A percentile compares a stretch with the other conserved stretches of the same genome.
Conservation (phyloP, 2,113 vertebrate genomes). For the Gnathonemus longibarbis region DNA sequence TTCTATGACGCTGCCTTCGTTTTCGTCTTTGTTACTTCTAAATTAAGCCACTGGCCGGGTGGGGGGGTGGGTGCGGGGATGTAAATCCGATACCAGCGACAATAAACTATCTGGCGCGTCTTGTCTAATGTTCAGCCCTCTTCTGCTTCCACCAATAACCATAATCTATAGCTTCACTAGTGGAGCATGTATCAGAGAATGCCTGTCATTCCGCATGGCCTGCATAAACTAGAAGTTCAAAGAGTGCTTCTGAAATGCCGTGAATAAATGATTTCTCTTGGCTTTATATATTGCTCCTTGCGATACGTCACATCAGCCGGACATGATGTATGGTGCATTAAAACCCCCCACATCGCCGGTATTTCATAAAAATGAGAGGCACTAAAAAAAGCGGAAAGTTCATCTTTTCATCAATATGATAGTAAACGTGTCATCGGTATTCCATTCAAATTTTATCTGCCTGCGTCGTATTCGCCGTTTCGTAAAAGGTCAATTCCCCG, state of each 20-base stretch:
- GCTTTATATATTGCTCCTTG: not conserved
- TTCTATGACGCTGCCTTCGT: not conserved
- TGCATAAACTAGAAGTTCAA: not conserved
- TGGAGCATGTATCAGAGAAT: constrained; percentile 2
- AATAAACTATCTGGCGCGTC: constrained; percentile 7
- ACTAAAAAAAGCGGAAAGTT: not conserved
- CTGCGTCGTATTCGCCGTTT: not conserved
- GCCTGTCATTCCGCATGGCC: not conserved
- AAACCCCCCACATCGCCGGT: not conserved
- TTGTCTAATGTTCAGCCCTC: not conserved
- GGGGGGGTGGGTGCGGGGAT: not conserved
- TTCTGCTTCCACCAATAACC: not conserved
- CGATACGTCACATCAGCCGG: not conserved
- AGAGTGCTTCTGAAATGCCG: not conserved
- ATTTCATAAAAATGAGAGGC: not conserved
- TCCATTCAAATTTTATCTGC: constrained; percentile 11
- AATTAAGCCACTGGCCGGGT: constrained; percentile 16
- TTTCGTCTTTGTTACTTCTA: constrained; percentile 3
- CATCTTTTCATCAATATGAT: constrained; percentile 7
- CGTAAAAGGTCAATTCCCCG: not conserved
- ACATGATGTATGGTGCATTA: not conserved
- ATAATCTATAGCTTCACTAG: constrained; percentile 8
- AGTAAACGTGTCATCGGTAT: constrained; percentile 9
- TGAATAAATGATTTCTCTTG: not conserved
- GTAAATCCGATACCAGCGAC: constrained; percentile 13